Evolutionary conservation across 2,113 vertebrate genomes (phyloP).

Genomic region (Pseudonaja textilis): DNA sequence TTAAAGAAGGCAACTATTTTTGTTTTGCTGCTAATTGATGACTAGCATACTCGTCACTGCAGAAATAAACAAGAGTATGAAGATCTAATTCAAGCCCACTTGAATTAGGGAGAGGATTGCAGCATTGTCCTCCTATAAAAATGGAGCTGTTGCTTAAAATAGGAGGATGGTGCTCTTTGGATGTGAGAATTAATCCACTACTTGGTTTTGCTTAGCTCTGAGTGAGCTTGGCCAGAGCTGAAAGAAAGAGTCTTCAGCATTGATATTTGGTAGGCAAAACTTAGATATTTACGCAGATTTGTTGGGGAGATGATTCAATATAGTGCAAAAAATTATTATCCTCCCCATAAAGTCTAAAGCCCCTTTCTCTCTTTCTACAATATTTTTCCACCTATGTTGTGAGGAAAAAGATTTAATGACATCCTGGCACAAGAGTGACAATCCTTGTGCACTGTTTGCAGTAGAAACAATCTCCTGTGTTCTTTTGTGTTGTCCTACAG

Average conservation of each 20-base stretch:
- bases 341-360: not conserved
- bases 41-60: not conserved
- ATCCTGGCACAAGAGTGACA: not conserved
- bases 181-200: not conserved
- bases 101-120: not conserved
- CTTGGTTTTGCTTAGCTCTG: not conserved
- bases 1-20: not conserved
- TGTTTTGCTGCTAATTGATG: not conserved
- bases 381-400: not conserved
- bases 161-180: not conserved
- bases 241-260: not conserved
- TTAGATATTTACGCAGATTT: not conserved
- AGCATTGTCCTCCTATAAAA: not conserved
- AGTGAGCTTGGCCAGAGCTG: not conserved
- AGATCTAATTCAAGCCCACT: not conserved
- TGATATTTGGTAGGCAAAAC: not conserved
- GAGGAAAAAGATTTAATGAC: not conserved
- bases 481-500: not conserved
- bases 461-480: not conserved
- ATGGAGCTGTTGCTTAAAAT: not conserved
- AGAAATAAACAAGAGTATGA: not conserved
- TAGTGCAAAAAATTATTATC: not conserved
- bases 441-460: not conserved
- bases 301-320: not conserved
- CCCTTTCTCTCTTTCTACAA: not conserved